Evolutionary conservation across 2,888 invertebrate genomes (phyloP).

Genomic region (Callinectes sapidus): DNA sequence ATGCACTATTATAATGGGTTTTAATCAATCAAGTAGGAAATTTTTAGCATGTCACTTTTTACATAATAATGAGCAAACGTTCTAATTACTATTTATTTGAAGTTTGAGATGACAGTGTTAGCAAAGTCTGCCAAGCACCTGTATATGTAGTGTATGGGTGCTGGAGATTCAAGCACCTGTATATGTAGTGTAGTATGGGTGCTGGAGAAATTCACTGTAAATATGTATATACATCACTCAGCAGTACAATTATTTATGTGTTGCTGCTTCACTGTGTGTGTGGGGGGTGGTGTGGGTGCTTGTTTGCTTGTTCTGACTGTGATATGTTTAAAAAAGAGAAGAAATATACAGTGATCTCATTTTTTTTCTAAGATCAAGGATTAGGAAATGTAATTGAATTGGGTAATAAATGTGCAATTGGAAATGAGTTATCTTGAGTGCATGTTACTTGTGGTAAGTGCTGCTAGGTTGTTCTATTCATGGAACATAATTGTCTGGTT

Average conservation of each 20-base stretch:
- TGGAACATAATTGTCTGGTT: background rate
- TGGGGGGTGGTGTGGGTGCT: background rate
- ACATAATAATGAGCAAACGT: background rate
- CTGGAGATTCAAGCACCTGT: background rate
- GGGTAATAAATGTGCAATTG: background rate
- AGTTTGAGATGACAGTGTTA: background rate
- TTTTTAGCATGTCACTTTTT: background rate
- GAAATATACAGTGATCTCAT: conserved; percentile 3
- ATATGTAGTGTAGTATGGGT: too few relatives aligned
- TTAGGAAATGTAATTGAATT: background rate
- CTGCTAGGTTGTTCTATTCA: background rate
- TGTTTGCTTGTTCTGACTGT: background rate
- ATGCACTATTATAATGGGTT: background rate
- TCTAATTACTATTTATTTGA: background rate
- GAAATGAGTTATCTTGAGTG: background rate
- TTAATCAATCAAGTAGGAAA: background rate
- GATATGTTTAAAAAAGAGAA: background rate
- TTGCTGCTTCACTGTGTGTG: background rate
- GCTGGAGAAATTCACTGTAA: background rate
- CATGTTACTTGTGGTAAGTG: background rate
- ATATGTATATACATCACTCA: conserved; percentile 3
- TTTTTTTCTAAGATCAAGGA: background rate
- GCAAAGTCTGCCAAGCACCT: conserved; percentile 15
- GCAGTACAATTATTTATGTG: background rate
- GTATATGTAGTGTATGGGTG: background rate